Evolutionary conservation across 2,888 invertebrate genomes (phyloP).

Genomic region (Alentia gelatinosa): DNA sequence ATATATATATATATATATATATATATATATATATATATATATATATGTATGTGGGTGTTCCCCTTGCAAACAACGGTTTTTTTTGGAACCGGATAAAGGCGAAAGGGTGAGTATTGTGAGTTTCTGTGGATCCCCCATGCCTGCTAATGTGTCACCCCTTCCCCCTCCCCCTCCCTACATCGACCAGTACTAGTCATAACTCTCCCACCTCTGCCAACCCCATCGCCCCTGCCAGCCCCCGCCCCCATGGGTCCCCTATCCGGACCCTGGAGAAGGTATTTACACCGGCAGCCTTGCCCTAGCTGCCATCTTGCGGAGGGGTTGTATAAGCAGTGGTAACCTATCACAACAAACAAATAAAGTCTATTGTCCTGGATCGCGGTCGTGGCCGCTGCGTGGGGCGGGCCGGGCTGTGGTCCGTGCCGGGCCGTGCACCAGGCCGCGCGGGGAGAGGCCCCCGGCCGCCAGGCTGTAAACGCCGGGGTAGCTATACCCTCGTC

Average conservation of each 20-base stretch:
- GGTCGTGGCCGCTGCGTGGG: neutral
- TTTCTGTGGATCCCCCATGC: neutral
- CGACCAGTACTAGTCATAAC: neutral
- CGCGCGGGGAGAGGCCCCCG: neutral
- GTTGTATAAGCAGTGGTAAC: neutral
- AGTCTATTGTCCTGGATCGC: neutral
- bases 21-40: too few species aligned
- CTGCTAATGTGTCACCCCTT: neutral
- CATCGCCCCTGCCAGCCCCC: neutral
- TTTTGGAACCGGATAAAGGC: too few species aligned
- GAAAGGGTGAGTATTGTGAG: too few species aligned
- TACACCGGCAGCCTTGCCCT: neutral
- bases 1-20: too few species aligned
- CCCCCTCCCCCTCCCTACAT: neutral
- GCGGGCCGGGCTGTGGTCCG: too few species aligned
- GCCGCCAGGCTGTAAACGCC: neutral
- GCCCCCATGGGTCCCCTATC: neutral
- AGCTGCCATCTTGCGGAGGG: neutral
- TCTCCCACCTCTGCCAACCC: neutral
- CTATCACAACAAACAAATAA: constrained; percentile 41
- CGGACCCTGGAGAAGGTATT: neutral
- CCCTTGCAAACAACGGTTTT: too few species aligned
- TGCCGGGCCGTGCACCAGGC: neutral
- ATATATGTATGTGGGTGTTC: too few species aligned
- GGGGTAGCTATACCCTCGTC: neutral